Conservation (phyloP, 2,797 vertebrate genomes). For the Huso huso region DNA sequence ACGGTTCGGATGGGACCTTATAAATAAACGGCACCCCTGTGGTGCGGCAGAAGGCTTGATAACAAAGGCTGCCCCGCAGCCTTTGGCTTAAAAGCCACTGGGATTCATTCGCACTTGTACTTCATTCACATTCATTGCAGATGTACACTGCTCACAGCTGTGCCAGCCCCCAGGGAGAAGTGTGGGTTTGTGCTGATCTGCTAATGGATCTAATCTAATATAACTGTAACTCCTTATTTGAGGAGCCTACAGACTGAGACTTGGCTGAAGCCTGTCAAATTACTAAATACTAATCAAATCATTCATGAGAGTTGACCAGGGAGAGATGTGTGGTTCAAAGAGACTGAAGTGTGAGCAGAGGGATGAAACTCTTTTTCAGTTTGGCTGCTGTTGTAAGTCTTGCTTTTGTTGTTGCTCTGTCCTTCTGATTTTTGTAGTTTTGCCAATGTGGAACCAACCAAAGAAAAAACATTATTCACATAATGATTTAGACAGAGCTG, state of each 20-base stretch:
- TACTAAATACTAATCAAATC: neutral
- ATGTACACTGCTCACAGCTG: constrained; percentile 8
- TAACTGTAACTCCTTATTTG: neutral
- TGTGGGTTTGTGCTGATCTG: neutral
- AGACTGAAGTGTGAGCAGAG: neutral
- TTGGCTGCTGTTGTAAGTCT: too few relatives aligned
- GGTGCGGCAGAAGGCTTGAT: constrained; percentile 5
- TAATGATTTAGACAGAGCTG: too few relatives aligned
- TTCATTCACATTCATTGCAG: neutral
- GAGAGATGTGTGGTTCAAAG: neutral
- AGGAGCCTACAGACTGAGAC: neutral
- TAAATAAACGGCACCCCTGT: neutral
- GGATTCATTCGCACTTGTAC: neutral
- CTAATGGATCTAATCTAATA: constrained; percentile 13
- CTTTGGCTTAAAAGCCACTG: neutral
- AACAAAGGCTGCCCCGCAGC: neutral
- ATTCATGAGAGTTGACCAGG: neutral
- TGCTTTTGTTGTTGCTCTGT: too few relatives aligned
- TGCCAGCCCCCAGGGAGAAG: neutral
- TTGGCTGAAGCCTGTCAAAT: neutral
- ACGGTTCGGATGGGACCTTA: neutral
- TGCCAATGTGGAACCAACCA: too few relatives aligned
- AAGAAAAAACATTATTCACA: too few relatives aligned
- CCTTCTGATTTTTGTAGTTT: too few relatives aligned
- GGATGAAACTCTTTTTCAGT: too few relatives aligned